Evolutionary conservation across 1,140 invertebrate species (phyloP).

Genomic region (Elymnias hypermnestra): DNA sequence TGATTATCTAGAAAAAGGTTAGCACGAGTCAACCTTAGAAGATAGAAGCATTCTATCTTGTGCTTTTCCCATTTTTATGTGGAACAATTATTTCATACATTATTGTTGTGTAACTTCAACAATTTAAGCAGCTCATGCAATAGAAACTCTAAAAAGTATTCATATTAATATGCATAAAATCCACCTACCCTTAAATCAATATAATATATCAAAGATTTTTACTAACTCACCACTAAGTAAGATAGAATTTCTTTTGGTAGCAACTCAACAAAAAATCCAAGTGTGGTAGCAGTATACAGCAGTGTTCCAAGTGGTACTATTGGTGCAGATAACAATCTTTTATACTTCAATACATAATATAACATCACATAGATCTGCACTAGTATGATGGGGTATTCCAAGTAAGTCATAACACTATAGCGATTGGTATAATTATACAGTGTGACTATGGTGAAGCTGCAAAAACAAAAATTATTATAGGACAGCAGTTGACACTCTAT

Average conservation of each 20-base stretch:
- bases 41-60: too few relatives aligned
- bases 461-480: constrained; percentile 40
- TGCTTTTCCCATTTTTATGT: too few relatives aligned
- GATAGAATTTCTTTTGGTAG: constrained; percentile 77
- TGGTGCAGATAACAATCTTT: constrained; percentile 41
- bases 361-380: constrained; percentile 82
- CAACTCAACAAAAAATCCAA: constrained; percentile 70
- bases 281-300: constrained; percentile 71
- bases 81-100: too few relatives aligned
- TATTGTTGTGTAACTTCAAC: too few relatives aligned
- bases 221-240: constrained; percentile 80
- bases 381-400: constrained; percentile 85
- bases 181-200: too few relatives aligned
- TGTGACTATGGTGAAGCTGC: constrained; percentile 82
- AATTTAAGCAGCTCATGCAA: too few relatives aligned
- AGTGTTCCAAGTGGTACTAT: constrained; percentile 45
- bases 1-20: too few relatives aligned
- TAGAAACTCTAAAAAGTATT: too few relatives aligned
- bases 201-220: too few relatives aligned
- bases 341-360: constrained; percentile 80
- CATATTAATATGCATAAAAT: too few relatives aligned
- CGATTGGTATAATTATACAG: constrained; percentile 83
- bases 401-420: constrained; percentile 81
- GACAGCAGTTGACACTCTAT: background rate
- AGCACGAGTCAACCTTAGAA: too few relatives aligned